phyloP scores from a whole-genome alignment of 2,797 vertebrate genomes.

The Loris lydekkerianus region DNA sequence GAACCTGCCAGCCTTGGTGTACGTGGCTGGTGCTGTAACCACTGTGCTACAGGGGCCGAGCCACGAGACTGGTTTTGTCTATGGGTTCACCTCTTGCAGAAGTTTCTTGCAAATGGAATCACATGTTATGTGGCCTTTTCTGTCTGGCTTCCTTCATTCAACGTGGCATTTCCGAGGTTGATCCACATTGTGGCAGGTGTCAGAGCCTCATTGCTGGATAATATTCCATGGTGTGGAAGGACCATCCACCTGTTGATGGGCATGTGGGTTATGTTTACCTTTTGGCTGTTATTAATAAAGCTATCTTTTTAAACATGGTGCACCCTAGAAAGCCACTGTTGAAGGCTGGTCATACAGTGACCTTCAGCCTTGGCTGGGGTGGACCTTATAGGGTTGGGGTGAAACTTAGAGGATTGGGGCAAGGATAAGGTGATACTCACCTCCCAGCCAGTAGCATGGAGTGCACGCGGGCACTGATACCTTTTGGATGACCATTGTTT shows the following conservation, averaged over 20 bases:
- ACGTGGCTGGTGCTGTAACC: too few relatives aligned
- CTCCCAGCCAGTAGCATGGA: not conserved
- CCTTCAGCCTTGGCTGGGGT: fast-evolving
- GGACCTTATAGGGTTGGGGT: not conserved
- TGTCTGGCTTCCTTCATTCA: not conserved
- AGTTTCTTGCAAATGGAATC: not conserved
- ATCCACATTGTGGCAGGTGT: fast-evolving
- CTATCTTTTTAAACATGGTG: fast-evolving
- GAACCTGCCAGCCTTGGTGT: too few relatives aligned
- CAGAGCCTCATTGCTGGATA: fast-evolving
- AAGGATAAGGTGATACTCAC: too few relatives aligned
- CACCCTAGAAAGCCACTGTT: fast-evolving
- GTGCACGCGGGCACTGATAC: fast-evolving
- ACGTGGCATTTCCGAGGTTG: too few relatives aligned
- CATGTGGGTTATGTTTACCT: not conserved
- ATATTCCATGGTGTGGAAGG: fast-evolving
- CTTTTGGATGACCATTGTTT: not conserved
- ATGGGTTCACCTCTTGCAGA: not conserved
- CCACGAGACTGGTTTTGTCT: too few relatives aligned
- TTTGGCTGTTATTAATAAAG: too few relatives aligned
- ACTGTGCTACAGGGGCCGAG: too few relatives aligned
- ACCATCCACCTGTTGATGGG: fast-evolving
- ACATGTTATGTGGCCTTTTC: not conserved
- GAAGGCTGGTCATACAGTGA: fast-evolving
- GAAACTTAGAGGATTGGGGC: not conserved